Evolutionary conservation across 2,797 vertebrate genomes (phyloP).

Genomic region (Oreonectes daqikongensis): DNA sequence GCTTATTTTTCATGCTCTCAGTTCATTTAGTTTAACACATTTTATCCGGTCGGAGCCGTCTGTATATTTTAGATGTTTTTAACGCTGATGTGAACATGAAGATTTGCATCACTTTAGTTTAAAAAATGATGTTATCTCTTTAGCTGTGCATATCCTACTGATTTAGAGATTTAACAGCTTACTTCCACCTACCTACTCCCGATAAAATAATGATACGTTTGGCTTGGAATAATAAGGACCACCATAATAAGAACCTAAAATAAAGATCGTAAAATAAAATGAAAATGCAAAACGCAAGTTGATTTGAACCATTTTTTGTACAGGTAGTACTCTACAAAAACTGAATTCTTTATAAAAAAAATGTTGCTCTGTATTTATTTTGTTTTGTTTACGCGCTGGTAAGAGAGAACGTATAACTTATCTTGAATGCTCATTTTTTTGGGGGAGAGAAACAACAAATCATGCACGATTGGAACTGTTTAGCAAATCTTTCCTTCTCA

Average conservation of each 20-base stretch:
- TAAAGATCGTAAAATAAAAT: background rate
- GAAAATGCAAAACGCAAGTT: background rate
- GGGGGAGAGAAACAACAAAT: background rate
- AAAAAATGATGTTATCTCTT: slow-evolving; percentile 42
- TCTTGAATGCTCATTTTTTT: background rate
- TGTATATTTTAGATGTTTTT: slow-evolving; percentile 29
- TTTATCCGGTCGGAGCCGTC: slow-evolving; percentile 31
- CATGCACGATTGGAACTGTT: background rate
- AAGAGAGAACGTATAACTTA: too few relatives aligned
- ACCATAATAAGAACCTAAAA: background rate
- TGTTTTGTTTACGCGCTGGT: background rate
- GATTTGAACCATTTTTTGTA: too few relatives aligned
- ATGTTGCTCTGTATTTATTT: background rate
- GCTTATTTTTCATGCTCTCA: slow-evolving; percentile 61
- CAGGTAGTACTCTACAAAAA: too few relatives aligned
- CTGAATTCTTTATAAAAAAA: too few relatives aligned
- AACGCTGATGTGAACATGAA: slow-evolving; percentile 4
- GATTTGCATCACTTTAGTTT: slow-evolving; percentile 28
- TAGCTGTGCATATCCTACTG: slow-evolving; percentile 37
- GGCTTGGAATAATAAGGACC: background rate
- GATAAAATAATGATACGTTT: background rate
- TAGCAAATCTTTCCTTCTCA: background rate
- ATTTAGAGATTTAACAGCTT: slow-evolving; percentile 41
- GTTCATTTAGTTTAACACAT: slow-evolving; percentile 32
- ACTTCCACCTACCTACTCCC: slow-evolving; percentile 16